Evolutionary conservation across 1,140 invertebrate species (phyloP).

Genomic region (Bacillus rossius): DNA sequence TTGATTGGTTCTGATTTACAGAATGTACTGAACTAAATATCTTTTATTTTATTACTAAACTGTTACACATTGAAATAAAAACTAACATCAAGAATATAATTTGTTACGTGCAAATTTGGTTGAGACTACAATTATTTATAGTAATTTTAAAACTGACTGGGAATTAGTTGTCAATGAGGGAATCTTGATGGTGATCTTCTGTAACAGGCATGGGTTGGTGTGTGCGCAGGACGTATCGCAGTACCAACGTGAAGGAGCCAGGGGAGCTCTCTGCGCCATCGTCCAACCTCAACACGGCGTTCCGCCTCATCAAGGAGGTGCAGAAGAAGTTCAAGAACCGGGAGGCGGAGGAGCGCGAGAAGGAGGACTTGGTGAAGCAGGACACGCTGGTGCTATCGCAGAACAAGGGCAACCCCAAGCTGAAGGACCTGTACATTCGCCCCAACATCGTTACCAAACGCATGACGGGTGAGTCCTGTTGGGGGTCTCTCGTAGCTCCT

Average conservation of each 20-base stretch:
- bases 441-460: conserved; percentile 98
- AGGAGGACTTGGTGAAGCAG: conserved; percentile 98
- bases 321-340: conserved; percentile 98
- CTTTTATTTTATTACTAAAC: not conserved
- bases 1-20: too few relatives aligned
- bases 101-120: not conserved
- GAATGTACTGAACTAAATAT: too few relatives aligned
- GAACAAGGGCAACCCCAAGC: conserved; percentile 96
- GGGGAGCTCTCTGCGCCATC: conserved; percentile 94
- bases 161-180: not conserved
- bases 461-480: conserved; percentile 78
- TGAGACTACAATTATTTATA: too few relatives aligned
- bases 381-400: conserved; percentile 93
- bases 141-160: not conserved
- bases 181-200: not conserved
- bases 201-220: not conserved
- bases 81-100: not conserved
- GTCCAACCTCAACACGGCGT: conserved; percentile 93
- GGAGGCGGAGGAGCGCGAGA: conserved; percentile 97
- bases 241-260: conserved; percentile 96
- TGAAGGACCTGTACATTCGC: conserved; percentile 97
- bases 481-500: too few relatives aligned
- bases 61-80: conserved; percentile 3
- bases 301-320: conserved; percentile 97
- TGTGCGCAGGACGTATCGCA: conserved; percentile 84